Percentiles rank a stretch among this genome's conserved stretches.
Evolutionary conservation across 2,888 invertebrate genomes (phyloP).

Genomic region (Eledona agricola): DNA sequence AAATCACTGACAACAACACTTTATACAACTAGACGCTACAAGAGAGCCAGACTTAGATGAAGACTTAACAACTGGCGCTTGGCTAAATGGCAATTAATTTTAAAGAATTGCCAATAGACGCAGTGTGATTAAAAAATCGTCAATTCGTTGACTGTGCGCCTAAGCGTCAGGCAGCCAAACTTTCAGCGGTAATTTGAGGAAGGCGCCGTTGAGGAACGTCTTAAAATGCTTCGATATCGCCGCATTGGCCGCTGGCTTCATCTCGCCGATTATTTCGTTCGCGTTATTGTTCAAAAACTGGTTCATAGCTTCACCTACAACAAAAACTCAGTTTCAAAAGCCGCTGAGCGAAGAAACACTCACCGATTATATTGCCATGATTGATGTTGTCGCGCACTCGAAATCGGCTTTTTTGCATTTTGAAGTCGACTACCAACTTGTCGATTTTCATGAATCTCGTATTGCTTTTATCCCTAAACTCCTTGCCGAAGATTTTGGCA

Average conservation of each 20-base stretch:
- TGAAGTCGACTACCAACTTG: constrained; percentile 75
- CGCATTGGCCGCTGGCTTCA: constrained; percentile 78
- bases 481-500: constrained; percentile 76
- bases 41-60: too few species aligned
- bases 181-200: constrained; percentile 75
- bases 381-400: constrained; percentile 77
- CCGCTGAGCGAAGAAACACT: constrained; percentile 42
- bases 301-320: constrained; percentile 80
- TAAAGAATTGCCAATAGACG: constrained; percentile 6
- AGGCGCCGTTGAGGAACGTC: constrained; percentile 76
- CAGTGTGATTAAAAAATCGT: too few species aligned
- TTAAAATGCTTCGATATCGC: constrained; percentile 80
- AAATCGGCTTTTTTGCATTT: constrained; percentile 74
- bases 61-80: too few species aligned
- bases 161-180: constrained; percentile 69
- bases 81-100: constrained; percentile 1
- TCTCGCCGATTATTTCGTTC: constrained; percentile 82
- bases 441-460: constrained; percentile 75
- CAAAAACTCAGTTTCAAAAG: constrained; percentile 20
- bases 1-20: too few species aligned
- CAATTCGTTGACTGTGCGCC: constrained; percentile 9
- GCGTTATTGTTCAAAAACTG: constrained; percentile 84
- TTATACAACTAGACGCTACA: too few species aligned
- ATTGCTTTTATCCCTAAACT: constrained; percentile 67
- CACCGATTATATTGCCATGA: constrained; percentile 79